Evolutionary conservation across 2,797 vertebrate species (phyloP), one percentile per base, ranked within the genome.

Genomic region (Decapterus maruadsi): DNA sequence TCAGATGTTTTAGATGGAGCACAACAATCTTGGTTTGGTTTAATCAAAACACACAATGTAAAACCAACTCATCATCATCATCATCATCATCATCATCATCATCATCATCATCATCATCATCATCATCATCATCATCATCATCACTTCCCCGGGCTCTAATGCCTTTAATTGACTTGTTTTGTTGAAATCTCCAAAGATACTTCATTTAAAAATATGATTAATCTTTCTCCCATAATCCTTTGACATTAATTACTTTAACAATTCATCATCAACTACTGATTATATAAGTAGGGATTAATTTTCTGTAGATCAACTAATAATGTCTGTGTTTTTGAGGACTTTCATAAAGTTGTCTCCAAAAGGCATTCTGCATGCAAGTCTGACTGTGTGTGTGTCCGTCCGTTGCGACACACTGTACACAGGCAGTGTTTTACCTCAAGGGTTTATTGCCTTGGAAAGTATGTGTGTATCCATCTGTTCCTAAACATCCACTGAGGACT

Each of bases 361-460:
- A 14, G 53, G 12, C 7, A 12, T 36, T 11, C 8, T 53, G 62
- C n/a, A 7, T 31, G 22, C 9, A 16, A 42, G 40, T 42, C 31
- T 34, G 31, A 36, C 3, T 34, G 54, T 42, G 26, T 17, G 59
- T 76, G 19, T 40, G 63, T 10, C 58, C 57, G 17, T 73, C 17
- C 56, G 20, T 16, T 51, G 45, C 20, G 36, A 45, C 9, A 26
- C n/a, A n/a, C 7, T 57, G 40, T 51, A 13, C 19, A 66, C 34
- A 42, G 22, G 54, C 46, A 16, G 58, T 29, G 17, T 13, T 10
- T 61, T 43, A 59, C 26, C 59, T 36, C 8, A 0, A 48, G 4
- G 16, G 11, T 74, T n/a, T 38, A 58, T 16, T 64, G 72, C 63
- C 8, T 50, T 68, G 36, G 48, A 71, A 59, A 59, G 34, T 13